Evolutionary conservation across 2,113 vertebrate species (phyloP).

Genomic region (Acrocephalus kingi): DNA sequence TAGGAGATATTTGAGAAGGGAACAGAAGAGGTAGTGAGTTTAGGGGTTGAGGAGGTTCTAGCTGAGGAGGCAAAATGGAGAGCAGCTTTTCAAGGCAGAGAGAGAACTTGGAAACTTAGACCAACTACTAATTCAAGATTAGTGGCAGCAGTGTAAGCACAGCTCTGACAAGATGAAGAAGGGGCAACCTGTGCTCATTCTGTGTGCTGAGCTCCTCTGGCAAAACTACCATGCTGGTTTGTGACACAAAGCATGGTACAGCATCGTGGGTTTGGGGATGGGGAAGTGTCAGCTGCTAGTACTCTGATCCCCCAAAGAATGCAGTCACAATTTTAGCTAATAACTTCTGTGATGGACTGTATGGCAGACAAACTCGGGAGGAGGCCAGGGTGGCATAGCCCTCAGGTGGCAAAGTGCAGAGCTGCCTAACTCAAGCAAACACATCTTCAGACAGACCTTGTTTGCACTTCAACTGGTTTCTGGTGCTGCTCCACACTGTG

Average conservation of each 20-base stretch:
- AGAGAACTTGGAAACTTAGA: not conserved
- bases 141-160: not conserved
- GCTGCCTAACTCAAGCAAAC: not conserved
- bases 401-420: accelerated
- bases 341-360: not conserved
- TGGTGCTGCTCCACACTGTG: not conserved
- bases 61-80: not conserved
- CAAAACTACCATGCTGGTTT: not conserved
- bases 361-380: not conserved
- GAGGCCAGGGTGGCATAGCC: not conserved
- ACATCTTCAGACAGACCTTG: not conserved
- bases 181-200: not conserved
- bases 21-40: not conserved
- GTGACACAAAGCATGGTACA: not conserved
- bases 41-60: not conserved
- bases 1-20: not conserved
- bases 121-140: not conserved
- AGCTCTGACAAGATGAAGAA: not conserved
- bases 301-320: not conserved
- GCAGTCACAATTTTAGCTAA: not conserved
- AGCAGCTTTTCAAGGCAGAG: not conserved
- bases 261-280: not conserved
- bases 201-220: not conserved
- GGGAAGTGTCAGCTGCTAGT: not conserved
- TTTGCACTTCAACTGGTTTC: not conserved